These are phyloP conservation scores for Esox lucius DNA, from an alignment of 2,797 vertebrate genomes.

Conservation along the genomic window DNA sequence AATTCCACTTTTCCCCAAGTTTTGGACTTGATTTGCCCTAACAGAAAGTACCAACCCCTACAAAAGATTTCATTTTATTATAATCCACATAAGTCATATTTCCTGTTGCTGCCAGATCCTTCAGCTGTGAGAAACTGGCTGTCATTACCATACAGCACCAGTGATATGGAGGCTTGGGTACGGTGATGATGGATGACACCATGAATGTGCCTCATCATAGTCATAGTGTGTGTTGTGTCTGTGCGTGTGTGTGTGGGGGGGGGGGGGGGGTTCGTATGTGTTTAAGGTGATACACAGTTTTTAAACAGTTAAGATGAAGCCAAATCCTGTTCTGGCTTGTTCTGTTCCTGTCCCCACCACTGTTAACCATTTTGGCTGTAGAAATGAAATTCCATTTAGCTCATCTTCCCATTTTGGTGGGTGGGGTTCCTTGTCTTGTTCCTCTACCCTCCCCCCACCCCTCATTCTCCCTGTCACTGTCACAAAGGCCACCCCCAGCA, in stretches of 20 bases:
- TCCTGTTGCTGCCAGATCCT: too few species aligned
- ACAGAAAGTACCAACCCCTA: too few species aligned
- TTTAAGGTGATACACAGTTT: neutral
- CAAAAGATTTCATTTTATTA: too few species aligned
- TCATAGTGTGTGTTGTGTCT: neutral
- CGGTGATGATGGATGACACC: neutral
- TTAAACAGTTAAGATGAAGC: neutral
- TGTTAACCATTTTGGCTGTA: neutral
- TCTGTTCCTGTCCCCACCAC: neutral
- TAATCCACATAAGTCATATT: too few species aligned
- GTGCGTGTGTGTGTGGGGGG: neutral
- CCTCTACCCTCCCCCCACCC: constrained; percentile 1
- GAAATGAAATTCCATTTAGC: constrained; percentile 1
- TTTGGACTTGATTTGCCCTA: too few species aligned
- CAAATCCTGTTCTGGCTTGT: neutral
- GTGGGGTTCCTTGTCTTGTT: constrained; percentile 5
- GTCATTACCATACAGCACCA: neutral
- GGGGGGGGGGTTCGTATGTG: neutral
- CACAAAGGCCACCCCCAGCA: constrained; percentile 49
- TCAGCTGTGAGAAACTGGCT: too few species aligned
- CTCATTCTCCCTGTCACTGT: constrained; percentile 41
- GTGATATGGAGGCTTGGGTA: neutral
- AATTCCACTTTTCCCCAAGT: too few species aligned
- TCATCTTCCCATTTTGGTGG: constrained; percentile 8
- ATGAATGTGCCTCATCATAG: neutral